Conservation (phyloP, 2,888 invertebrate genomes). For the Stenodera caucasica region DNA sequence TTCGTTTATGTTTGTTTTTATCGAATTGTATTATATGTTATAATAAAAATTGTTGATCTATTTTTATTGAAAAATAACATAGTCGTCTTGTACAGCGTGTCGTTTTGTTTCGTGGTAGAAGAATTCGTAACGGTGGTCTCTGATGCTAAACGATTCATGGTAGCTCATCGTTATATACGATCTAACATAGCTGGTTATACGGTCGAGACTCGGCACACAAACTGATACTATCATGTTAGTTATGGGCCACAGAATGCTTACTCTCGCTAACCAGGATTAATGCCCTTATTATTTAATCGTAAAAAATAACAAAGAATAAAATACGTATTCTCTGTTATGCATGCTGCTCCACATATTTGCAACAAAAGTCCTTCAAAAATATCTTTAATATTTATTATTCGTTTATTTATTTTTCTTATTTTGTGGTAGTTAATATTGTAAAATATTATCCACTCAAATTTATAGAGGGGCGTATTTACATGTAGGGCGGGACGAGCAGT, state of each 20-base stretch:
- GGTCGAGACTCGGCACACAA: constrained; percentile 34
- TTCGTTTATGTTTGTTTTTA: no score
- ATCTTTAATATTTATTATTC: not conserved
- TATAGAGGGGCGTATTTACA: not conserved
- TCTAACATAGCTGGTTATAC: constrained; percentile 38
- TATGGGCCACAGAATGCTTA: constrained; percentile 52
- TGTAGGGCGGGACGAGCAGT: not conserved
- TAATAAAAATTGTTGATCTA: not conserved
- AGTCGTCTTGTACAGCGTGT: constrained; percentile 17
- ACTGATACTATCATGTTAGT: constrained; percentile 53
- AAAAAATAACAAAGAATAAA: constrained; percentile 31
- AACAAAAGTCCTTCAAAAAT: not conserved
- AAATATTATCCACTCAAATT: not conserved
- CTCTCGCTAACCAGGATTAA: constrained; percentile 52
- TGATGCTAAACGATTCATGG: constrained; percentile 25
- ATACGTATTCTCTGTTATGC: constrained; percentile 22
- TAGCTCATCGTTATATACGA: constrained; percentile 19
- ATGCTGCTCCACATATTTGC: constrained; percentile 3
- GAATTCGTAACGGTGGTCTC: constrained; percentile 43
- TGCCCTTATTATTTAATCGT: constrained; percentile 52
- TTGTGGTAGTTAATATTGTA: not conserved
- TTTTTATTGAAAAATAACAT: not conserved
- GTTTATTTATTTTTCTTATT: not conserved
- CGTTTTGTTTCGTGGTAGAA: constrained; percentile 29
- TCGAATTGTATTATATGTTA: not conserved